Conservation (phyloP, 2,888 invertebrate species). For the Lydus trimaculatus region DNA sequence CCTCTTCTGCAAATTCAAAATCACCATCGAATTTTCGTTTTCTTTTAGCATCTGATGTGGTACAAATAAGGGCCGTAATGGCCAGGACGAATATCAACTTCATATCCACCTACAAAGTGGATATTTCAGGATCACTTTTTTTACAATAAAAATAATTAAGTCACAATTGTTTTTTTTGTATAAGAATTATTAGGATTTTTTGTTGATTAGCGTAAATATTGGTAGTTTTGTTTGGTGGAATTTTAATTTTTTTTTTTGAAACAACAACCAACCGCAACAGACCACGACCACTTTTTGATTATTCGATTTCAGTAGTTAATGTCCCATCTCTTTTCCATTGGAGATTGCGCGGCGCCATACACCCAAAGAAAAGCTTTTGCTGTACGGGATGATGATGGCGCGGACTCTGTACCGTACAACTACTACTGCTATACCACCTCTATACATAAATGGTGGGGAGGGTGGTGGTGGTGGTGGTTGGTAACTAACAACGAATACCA, state of each 20-base stretch:
- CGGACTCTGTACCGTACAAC: slow-evolving; percentile 13
- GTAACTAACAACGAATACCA: slow-evolving; percentile 4
- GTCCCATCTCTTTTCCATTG: slow-evolving; percentile 41
- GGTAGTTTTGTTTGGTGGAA: neutral
- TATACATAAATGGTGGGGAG: neutral
- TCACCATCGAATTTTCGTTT: slow-evolving; percentile 80
- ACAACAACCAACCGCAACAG: slow-evolving; percentile 48
- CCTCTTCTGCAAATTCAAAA: slow-evolving; percentile 82
- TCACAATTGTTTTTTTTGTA: neutral
- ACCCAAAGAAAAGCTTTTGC: slow-evolving; percentile 43
- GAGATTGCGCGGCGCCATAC: slow-evolving; percentile 53
- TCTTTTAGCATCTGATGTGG: slow-evolving; percentile 63
- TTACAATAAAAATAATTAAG: neutral
- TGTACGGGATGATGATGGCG: slow-evolving; percentile 30
- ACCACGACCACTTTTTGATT: slow-evolving; percentile 56
- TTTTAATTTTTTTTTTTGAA: neutral
- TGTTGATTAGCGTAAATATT: neutral
- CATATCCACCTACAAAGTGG: slow-evolving; percentile 41
- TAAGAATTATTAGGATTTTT: neutral
- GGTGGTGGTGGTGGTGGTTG: slow-evolving; percentile 14
- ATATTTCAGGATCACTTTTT: slow-evolving; percentile 12
- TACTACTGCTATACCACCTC: too few relatives aligned
- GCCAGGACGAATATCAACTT: slow-evolving; percentile 61
- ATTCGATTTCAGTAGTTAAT: slow-evolving; percentile 44
- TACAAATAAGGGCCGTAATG: slow-evolving; percentile 57